Base-by-base conservation (phyloP, 2,888 invertebrate species). In the Papilio demoleus region DNA sequence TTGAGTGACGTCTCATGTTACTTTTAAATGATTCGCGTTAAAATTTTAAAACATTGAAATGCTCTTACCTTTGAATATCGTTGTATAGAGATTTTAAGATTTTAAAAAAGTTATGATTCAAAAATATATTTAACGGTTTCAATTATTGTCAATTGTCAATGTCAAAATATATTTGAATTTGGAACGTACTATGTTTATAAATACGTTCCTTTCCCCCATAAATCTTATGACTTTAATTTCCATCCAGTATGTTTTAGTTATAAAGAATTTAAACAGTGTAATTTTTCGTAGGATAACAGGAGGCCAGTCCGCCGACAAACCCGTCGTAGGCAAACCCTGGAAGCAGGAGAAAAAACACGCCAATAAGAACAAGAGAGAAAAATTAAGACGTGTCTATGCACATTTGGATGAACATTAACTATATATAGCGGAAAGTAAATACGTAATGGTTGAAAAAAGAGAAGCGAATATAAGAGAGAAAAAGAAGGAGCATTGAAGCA, bases 361-460 rank as follows among this genome's bases (percentile, higher is more conserved):
- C 38, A 98, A 99, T 83, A 96, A 96, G 81, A 97, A 97, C 75
- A 98, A 98, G 83, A 95, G 96, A 70, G 98, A 99, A 84, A 99
- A 99, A 85, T 88, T 97, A n/a, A 93, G 99, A 79, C 93, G 96
- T 81, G 94, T 97, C 40, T 98, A 97, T 87, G 93, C 95, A 47
- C 95, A 98, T 90, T 93, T 98, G 65, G 98, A 99, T 87, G 94
- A 96, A 84, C 96, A 96, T 85, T 96, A 71, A 68, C 31, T 47
- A 31, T 67, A 17, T 38, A 63, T 36, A 47, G 12, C 14, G 36
- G 24, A 47, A 47, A 22, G 11, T 19, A 4, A 47, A 31, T 31
- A 31, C n/a, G n/a, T n/a, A n/a, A n/a, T n/a, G n/a, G n/a, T n/a
- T n/a, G n/a, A n/a, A n/a, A n/a, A n/a, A n/a, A n/a, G n/a, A n/a